Base-by-base conservation (phyloP, 2,888 invertebrate species). In the Eupithecia centaureata region DNA sequence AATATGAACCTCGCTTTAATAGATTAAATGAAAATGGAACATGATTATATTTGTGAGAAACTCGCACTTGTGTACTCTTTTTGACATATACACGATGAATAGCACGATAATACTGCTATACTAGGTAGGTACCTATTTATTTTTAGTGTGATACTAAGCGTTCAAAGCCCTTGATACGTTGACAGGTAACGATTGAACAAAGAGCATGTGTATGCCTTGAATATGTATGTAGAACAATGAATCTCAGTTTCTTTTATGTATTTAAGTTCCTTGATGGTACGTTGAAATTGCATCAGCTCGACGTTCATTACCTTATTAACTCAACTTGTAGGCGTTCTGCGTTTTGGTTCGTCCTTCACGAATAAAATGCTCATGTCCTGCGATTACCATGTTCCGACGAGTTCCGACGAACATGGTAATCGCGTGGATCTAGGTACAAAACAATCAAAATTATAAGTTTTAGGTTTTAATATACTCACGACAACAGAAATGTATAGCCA, bases 281-380 rank as follows among this genome's bases (percentile, higher is more conserved):
- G 75, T 76, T 76, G 76, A 76, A 70, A 81, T 80, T 81, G 78
- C 77, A 79, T 75, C 72, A 77, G 75, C 76, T 70, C 69, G 68
- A 69, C 74, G 77, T 74, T 77, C 57, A 73, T 77, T 78, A 76
- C 76, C 77, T 79, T 79, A 79, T 83, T 79, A 82, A 78, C 78
- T 77, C 80, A 74, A 82, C 87, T 91, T 87, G 86, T 88, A 92
- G 75, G 88, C 92, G 75, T 74, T 73, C 72, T 83, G 87, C 88
- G 90, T 91, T 82, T 80, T 73, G 58, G 68, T 74, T 76, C 79
- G 89, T 86, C 90, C 90, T 90, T 90, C 86, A 85, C 75, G 75
- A 77, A 82, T 83, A 81, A 85, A 86, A 85, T 83, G 77, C 81
- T 80, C 76, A 75, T 81, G 81, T 81, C 79, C 79, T 80, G 80